A percentile compares a stretch with the other conserved stretches of the same genome.
Evolutionary conservation across 2,113 vertebrate genomes (phyloP).

Genomic region (Gobiocypris rarus): DNA sequence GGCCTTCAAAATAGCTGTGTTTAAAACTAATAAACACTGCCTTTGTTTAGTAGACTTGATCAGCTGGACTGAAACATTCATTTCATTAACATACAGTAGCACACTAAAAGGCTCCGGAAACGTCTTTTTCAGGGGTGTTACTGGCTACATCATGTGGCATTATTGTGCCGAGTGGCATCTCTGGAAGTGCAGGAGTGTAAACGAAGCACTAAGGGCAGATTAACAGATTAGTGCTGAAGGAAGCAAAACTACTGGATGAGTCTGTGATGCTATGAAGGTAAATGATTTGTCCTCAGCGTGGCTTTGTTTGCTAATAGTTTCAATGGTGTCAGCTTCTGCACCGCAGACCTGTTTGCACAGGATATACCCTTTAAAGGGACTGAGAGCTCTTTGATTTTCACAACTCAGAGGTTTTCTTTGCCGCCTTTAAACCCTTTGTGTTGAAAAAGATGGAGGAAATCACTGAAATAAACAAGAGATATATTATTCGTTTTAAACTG

Average conservation of each 20-base stretch:
- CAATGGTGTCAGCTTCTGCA: constrained; percentile 34
- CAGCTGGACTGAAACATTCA: neutral
- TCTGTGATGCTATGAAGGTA: constrained; percentile 35
- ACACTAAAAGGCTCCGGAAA: constrained; percentile 12
- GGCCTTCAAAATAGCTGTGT: no score
- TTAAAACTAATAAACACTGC: no score
- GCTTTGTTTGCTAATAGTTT: constrained; percentile 60
- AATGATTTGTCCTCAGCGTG: constrained; percentile 40
- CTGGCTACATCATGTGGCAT: neutral
- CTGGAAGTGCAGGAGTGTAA: constrained; percentile 37
- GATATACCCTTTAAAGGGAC: constrained; percentile 13
- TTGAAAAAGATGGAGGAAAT: neutral
- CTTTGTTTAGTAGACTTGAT: neutral
- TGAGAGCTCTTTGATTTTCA: constrained; percentile 13
- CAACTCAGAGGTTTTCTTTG: neutral
- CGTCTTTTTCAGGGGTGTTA: neutral
- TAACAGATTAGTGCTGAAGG: constrained; percentile 54
- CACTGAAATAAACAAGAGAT: neutral
- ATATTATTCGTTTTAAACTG: neutral
- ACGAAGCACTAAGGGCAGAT: constrained; percentile 48
- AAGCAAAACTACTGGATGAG: constrained; percentile 29
- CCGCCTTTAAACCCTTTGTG: no score
- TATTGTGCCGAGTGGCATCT: constrained; percentile 25
- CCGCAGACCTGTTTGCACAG: constrained; percentile 52
- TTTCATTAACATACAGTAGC: constrained; percentile 2